phyloP scores from a whole-genome alignment of 2,888 invertebrate species.

The Acleris sparsana region DNA sequence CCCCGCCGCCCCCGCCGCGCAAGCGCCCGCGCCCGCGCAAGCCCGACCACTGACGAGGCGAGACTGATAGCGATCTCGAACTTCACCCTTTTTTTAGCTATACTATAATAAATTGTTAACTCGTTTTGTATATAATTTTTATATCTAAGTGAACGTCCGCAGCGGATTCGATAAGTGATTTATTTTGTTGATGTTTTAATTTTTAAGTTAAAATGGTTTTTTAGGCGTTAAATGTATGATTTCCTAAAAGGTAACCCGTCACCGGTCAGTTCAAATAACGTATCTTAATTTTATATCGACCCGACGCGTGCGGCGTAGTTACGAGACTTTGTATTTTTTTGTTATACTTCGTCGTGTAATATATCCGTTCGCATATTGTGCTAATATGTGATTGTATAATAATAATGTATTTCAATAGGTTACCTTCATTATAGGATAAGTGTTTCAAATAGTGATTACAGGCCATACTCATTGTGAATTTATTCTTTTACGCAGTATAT shows the following conservation, averaged over 20 bases:
- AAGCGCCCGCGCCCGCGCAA: slow-evolving; percentile 70
- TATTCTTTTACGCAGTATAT: slow-evolving; percentile 63
- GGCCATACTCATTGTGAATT: slow-evolving; percentile 78
- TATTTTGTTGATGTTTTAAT: slow-evolving; percentile 61
- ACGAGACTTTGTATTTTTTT: slow-evolving; percentile 47
- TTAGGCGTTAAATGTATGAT: slow-evolving; percentile 57
- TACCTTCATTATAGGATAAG: slow-evolving; percentile 65
- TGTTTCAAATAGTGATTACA: slow-evolving; percentile 72
- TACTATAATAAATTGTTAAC: slow-evolving; percentile 61
- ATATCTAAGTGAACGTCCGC: slow-evolving; percentile 48
- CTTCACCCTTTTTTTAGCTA: slow-evolving; percentile 53
- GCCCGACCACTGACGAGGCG: slow-evolving; percentile 48
- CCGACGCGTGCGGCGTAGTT: slow-evolving; percentile 25
- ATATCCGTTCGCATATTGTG: slow-evolving; percentile 68
- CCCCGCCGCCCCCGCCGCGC: slow-evolving; percentile 76
- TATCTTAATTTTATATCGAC: slow-evolving; percentile 32
- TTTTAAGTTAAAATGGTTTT: slow-evolving; percentile 45
- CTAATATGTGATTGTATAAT: slow-evolving; percentile 67
- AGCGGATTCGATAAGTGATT: slow-evolving; percentile 46
- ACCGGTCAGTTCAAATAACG: slow-evolving; percentile 66
- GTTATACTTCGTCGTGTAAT: slow-evolving; percentile 65
- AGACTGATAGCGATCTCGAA: slow-evolving; percentile 69
- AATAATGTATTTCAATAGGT: slow-evolving; percentile 66
- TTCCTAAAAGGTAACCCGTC: slow-evolving; percentile 48
- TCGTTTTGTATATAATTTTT: slow-evolving; percentile 78